Evolutionary conservation across 2,888 invertebrate species (phyloP).

Genomic region (Drosophila multiciliata): DNA sequence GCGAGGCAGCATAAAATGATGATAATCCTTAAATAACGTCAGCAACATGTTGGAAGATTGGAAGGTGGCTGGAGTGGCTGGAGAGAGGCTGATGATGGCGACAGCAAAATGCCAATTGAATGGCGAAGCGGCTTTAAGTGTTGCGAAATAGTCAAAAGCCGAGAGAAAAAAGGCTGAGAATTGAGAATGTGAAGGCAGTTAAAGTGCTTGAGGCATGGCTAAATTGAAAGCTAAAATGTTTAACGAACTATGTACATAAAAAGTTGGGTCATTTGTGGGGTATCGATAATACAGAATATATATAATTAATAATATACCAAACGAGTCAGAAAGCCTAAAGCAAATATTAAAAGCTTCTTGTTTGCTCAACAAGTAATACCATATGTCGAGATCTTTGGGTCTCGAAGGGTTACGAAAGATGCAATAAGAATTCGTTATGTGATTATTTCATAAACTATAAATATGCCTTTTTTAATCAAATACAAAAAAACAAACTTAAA

Average conservation of each 20-base stretch:
- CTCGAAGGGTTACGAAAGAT: neutral
- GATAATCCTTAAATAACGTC: conserved; percentile 78
- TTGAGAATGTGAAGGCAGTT: conserved; percentile 19
- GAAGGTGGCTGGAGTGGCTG: neutral
- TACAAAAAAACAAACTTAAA: neutral
- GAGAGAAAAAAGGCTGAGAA: conserved; percentile 6
- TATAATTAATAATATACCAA: neutral
- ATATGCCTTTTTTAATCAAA: neutral
- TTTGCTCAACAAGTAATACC: neutral
- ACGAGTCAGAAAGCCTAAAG: neutral
- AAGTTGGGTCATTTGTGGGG: conserved; percentile 19
- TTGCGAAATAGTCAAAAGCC: conserved; percentile 2
- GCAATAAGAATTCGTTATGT: neutral
- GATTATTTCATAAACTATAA: neutral
- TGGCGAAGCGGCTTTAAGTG: conserved; percentile 74
- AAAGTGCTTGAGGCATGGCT: conserved; percentile 51
- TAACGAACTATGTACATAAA: conserved; percentile 42
- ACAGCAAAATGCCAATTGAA: conserved; percentile 75
- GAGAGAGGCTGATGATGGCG: conserved; percentile 56
- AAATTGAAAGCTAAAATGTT: conserved; percentile 46
- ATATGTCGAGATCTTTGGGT: neutral
- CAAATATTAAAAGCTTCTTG: neutral
- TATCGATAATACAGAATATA: conserved; percentile 13
- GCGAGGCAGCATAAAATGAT: conserved; percentile 74
- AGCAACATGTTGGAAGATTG: conserved; percentile 35